A percentile compares a stretch with the other conserved stretches of the same genome.
phyloP scores from a whole-genome alignment of 2,888 invertebrate genomes.

The Eucera pruinosa region DNA sequence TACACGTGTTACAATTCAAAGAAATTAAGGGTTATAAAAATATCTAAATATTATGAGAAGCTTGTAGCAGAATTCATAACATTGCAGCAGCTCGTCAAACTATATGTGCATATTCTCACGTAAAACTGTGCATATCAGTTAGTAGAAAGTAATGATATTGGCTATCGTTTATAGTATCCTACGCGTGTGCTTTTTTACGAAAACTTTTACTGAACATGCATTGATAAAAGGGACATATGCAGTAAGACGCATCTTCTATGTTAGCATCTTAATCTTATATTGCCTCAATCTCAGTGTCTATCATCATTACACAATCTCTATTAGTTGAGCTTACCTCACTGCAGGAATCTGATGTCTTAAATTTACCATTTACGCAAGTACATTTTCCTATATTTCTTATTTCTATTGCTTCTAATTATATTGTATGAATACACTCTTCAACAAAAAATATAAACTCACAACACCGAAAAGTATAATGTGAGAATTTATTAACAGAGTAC shows the following conservation, averaged over 20 bases:
- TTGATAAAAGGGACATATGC: not conserved
- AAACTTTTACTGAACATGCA: not conserved
- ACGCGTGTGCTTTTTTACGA: not conserved
- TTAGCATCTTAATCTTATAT: not conserved
- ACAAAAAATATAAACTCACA: no score
- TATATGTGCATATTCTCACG: conserved; percentile 5
- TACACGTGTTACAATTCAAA: no score
- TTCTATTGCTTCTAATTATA: no score
- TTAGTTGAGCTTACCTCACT: not conserved
- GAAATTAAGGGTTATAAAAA: not conserved
- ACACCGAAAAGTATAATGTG: no score
- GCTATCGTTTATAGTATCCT: not conserved
- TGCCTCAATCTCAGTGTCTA: not conserved
- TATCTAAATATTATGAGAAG: not conserved
- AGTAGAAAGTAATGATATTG: not conserved
- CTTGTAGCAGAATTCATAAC: not conserved
- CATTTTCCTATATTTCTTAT: no score
- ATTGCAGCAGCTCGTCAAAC: no score
- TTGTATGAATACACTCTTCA: no score
- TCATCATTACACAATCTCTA: not conserved
- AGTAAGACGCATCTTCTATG: not conserved
- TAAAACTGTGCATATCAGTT: not conserved
- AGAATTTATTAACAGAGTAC: no score
- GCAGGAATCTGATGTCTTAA: not conserved
- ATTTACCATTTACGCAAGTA: no score